Conservation (phyloP, 2,113 vertebrate species). For the Prietella phreatophila region DNA sequence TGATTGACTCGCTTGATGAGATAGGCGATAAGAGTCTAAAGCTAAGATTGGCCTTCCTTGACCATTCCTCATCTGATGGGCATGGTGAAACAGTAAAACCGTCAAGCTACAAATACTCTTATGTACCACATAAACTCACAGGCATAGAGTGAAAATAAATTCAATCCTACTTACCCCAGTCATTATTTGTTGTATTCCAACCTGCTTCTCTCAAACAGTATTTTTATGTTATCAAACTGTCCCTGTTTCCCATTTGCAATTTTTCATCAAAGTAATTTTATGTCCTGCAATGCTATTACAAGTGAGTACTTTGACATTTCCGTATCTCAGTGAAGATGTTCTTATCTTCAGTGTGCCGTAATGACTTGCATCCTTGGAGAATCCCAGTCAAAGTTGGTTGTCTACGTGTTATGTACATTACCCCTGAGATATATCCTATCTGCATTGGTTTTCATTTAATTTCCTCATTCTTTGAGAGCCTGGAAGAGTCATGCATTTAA, state of each 20-base stretch:
- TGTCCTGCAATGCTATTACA: conserved; percentile 33
- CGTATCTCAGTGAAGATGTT: conserved; percentile 53
- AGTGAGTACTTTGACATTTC: conserved; percentile 45
- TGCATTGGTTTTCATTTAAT: conserved; percentile 60
- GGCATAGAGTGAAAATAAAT: neutral
- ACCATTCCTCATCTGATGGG: conserved; percentile 64
- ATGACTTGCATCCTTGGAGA: conserved; percentile 59
- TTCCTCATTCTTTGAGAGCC: conserved; percentile 51
- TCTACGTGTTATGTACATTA: conserved; percentile 65
- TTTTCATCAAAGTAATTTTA: conserved; percentile 36
- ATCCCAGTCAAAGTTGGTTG: conserved; percentile 61
- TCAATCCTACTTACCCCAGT: neutral
- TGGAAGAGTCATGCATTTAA: conserved; percentile 43
- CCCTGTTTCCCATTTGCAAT: conserved; percentile 34
- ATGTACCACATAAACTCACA: neutral
- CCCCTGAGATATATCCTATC: conserved; percentile 63
- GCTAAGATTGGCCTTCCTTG: conserved; percentile 52
- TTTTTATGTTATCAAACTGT: conserved; percentile 3
- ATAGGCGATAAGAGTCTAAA: conserved; percentile 58
- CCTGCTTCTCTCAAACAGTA: neutral
- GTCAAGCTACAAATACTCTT: conserved; percentile 38
- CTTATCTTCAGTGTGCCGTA: conserved; percentile 54
- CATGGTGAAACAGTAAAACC: conserved; percentile 57
- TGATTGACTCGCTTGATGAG: conserved; percentile 69
- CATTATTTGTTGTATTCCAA: conserved; percentile 8